Evolutionary conservation across 2,113 vertebrate genomes (phyloP).

Genomic region (Centropus unirufus): DNA sequence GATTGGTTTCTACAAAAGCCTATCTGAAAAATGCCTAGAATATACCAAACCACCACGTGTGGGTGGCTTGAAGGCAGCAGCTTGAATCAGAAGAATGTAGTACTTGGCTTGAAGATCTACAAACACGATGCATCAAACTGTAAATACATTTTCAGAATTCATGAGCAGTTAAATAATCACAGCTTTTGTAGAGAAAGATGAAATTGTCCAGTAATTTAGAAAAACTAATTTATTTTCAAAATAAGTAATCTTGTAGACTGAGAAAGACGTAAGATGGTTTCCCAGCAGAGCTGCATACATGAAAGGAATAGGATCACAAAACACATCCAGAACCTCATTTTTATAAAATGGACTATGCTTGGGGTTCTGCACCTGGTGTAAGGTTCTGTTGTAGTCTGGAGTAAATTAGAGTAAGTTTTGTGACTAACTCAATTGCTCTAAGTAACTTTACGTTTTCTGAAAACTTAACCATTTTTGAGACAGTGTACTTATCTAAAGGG

Average conservation of each 20-base stretch:
- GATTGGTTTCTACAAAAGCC: background rate
- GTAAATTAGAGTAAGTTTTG: no score
- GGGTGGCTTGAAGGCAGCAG: background rate
- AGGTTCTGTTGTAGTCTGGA: background rate
- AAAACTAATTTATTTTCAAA: conserved; percentile 27
- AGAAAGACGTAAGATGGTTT: background rate
- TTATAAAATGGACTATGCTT: background rate
- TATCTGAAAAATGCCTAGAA: background rate
- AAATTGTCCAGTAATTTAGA: background rate
- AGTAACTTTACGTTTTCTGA: no score
- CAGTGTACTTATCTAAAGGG: no score
- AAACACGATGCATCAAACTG: background rate
- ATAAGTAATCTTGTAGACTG: background rate
- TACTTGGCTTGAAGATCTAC: background rate
- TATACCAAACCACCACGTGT: background rate
- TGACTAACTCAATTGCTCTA: no score
- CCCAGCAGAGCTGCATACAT: background rate
- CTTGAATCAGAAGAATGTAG: background rate
- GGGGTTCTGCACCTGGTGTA: background rate
- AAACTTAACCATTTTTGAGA: no score
- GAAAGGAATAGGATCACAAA: background rate
- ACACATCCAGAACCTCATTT: background rate
- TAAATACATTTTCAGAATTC: conserved; percentile 28
- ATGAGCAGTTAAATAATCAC: conserved; percentile 25
- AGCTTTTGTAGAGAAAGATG: conserved; percentile 13